Base-by-base conservation (phyloP, 2,797 vertebrate species). In the Vultur gryphus region DNA sequence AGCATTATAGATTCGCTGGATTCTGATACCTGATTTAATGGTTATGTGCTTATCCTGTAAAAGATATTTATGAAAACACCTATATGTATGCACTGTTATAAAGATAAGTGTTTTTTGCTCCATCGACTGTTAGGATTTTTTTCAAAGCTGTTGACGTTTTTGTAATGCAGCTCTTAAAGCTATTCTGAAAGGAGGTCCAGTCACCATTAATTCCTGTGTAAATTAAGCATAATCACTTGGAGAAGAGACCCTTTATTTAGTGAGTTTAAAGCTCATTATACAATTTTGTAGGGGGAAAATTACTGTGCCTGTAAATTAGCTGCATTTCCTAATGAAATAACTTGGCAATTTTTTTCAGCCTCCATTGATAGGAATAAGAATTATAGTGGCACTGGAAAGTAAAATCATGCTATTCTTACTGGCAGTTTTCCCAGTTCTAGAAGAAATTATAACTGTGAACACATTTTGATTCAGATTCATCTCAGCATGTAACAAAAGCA, bases 211-310 rank as follows among this genome's bases (percentile, higher is more conserved):
- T 93, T 95, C 79, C 82, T 92, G 72, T 82, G 75, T 86, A 97
- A 97, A 96, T 97, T 91, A 96, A 92, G 84, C 65, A 76, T 96
- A 96, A 97, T 97, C 65, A 72, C 76, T 92, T n/a, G 2, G 89
- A 96, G 65, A 96, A 93, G 54, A 94, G 76, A 97, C 61, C 90
- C 92, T 93, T 97, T 94, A 93, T 96, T 96, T 95, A 96, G 90
- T 76, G 87, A 94, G 76, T 95, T 97, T 96, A 96, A 96, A 94
- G 76, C 93, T 96, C 71, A 92, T 96, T 97, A 97, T 96, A 93
- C 92, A 96, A 78, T 97, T 97, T 97, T 85, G 69, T 96, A 78
- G 87, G 84, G 90, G 76, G 91, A 90, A 96, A 94, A 97, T 97
- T 97, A 94, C 89, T 3, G 0, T 96, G 89, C 79, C 69, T 90